Evolutionary conservation across 2,888 invertebrate genomes (phyloP), one percentile per base, ranked within the genome.

Genomic region (Torymus auratus): DNA sequence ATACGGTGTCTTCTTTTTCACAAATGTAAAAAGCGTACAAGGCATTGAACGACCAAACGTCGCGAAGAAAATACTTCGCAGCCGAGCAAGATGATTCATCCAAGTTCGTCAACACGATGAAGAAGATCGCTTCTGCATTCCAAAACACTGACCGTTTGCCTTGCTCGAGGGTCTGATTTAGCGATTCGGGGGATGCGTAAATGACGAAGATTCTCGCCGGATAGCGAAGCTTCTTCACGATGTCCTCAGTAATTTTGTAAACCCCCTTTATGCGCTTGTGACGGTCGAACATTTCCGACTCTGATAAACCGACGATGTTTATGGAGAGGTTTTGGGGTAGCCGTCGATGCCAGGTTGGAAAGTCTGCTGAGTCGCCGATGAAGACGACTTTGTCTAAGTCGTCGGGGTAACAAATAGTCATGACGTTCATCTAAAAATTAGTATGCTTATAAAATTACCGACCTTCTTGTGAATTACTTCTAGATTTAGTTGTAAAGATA

Each of bases 81-180:
- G 28, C 3, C 28, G 2, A 28, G 28, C 28, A 28, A 28, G 3
- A 5, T 28, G 3, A 5, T 28, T 28, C 3, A 28, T 28, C 28
- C 2, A 28, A 28, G 28, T 28, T 84, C 74, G 41, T 82, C 7
- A 12, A 86, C 23, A 50, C 28, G 28, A 28, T 28, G 28, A 81
- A 55, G 52, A 82, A 84, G 0, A 75, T 23, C 11, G 76, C 84
- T 41, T 50, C 71, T 23, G 80, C 65, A 67, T 86, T 85, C 86
- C 86, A 86, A 79, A 83, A 82, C 17, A 70, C 53, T 14, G 84
- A 83, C 15, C 60, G 65, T 58, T 61, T 83, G 13, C 83, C 15
- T 61, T 61, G 73, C 13, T 56, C 28, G 41, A 83, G 41, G 20
- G 53, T 64, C 11, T 82, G 28, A n/a, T 65, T 28, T 28, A 28